These are phyloP conservation scores for Actinernus sp. DNA, from an alignment of 92 coral and sea anemone species.

Conservation along the genomic window DNA sequence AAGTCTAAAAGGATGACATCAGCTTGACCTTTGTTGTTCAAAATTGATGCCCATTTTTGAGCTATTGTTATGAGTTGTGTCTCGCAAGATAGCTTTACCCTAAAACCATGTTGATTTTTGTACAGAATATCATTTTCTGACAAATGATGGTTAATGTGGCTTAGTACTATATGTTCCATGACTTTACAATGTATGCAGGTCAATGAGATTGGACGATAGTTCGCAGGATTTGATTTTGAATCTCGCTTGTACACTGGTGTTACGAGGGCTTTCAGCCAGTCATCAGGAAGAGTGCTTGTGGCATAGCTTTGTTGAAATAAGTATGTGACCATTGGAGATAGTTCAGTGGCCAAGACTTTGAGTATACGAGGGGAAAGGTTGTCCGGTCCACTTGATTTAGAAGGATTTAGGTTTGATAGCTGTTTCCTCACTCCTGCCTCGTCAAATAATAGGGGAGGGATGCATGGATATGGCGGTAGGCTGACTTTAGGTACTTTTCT, in stretches of 20 bases:
- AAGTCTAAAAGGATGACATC: slow-evolving; percentile 21
- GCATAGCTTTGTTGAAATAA: slow-evolving; percentile 10
- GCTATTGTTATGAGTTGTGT: slow-evolving; percentile 32
- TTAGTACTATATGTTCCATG: slow-evolving; percentile 41
- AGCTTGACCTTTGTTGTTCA: no score
- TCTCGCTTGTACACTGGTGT: not conserved
- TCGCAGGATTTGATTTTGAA: not conserved
- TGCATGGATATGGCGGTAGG: not conserved
- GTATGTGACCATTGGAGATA: not conserved
- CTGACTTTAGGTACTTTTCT: not conserved
- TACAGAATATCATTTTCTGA: slow-evolving; percentile 28
- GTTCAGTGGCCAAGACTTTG: slow-evolving; percentile 1
- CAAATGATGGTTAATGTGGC: slow-evolving; percentile 29
- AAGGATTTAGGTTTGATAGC: slow-evolving; percentile 12
- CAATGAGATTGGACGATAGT: slow-evolving; percentile 27
- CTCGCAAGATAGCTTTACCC: slow-evolving; percentile 22
- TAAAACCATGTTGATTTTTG: slow-evolving; percentile 21
- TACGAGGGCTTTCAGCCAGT: not conserved
- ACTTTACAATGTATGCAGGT: slow-evolving; percentile 37
- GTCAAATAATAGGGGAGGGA: not conserved
- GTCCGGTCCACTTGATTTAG: slow-evolving; percentile 34
- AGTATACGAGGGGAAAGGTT: no score
- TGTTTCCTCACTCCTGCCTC: slow-evolving; percentile 24
- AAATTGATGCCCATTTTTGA: slow-evolving; percentile 50
- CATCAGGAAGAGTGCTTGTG: not conserved